Conservation (phyloP, 1,140 invertebrate species). For the Trachymyrmex cornetzi region DNA sequence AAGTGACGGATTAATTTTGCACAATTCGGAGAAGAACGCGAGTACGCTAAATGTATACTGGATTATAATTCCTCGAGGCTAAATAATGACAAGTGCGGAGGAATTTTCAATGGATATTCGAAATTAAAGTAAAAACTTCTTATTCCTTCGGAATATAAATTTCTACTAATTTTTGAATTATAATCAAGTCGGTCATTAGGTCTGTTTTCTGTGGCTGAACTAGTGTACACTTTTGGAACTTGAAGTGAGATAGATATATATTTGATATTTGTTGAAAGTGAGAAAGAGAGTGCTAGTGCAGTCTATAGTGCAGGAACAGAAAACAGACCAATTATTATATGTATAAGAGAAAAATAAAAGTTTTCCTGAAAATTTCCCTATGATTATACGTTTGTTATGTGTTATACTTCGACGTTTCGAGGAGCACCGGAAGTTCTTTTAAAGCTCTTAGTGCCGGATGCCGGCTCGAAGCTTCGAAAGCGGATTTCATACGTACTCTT, state of each 20-base stretch:
- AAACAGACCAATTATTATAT: too few relatives aligned
- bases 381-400: background rate
- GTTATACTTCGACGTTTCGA: constrained; percentile 13
- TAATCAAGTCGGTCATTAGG: background rate
- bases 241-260: too few relatives aligned
- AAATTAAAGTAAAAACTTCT: background rate
- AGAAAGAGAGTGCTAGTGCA: too few relatives aligned
- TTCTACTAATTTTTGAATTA: background rate
- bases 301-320: too few relatives aligned
- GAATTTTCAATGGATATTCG: background rate
- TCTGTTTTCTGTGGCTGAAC: too few relatives aligned
- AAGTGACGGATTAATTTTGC: constrained; percentile 28
- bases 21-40: background rate
- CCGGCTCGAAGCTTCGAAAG: constrained; percentile 19
- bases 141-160: background rate
- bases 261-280: too few relatives aligned
- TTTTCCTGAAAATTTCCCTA: background rate
- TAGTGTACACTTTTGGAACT: too few relatives aligned
- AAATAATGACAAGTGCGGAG: background rate
- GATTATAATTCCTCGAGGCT: background rate
- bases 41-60: background rate
- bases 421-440: background rate
- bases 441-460: background rate
- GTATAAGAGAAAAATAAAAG: background rate
- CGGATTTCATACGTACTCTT: constrained; percentile 91